Conservation (phyloP, 2,113 vertebrate species). For the Psilopsiagon aurifrons region DNA sequence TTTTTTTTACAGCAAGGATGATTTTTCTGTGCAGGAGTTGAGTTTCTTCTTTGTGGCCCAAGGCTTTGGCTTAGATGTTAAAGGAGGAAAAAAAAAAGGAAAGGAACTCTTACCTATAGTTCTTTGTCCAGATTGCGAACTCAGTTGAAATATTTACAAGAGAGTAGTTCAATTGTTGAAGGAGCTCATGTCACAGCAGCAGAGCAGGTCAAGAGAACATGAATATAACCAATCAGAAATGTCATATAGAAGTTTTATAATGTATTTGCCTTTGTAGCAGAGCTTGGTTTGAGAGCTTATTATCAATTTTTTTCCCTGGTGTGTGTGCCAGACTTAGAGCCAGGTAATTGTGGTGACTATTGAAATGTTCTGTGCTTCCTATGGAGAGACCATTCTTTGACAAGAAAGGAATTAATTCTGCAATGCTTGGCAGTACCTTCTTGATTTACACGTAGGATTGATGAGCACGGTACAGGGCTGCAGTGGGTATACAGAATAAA, state of each 20-base stretch:
- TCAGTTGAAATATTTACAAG: neutral
- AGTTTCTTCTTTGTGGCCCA: neutral
- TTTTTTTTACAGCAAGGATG: neutral
- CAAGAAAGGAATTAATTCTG: neutral
- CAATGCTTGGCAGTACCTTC: neutral
- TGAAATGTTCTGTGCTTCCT: neutral
- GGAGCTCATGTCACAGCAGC: neutral
- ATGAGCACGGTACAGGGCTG: neutral
- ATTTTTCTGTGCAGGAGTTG: neutral
- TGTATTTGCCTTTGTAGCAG: neutral
- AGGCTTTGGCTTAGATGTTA: neutral
- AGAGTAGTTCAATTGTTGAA: neutral
- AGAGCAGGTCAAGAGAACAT: neutral
- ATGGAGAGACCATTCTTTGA: neutral
- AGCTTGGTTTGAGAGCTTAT: neutral
- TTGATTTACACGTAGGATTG: neutral
- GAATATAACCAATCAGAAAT: neutral
- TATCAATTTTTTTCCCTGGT: neutral
- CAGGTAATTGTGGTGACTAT: neutral
- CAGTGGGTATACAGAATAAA: neutral
- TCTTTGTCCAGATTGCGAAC: neutral
- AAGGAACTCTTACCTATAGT: fast-evolving
- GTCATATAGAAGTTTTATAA: neutral
- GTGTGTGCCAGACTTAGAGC: neutral
- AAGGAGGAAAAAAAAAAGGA: neutral